phyloP scores from a whole-genome alignment of 1,140 invertebrate genomes.

The Archivesica marissinica region DNA sequence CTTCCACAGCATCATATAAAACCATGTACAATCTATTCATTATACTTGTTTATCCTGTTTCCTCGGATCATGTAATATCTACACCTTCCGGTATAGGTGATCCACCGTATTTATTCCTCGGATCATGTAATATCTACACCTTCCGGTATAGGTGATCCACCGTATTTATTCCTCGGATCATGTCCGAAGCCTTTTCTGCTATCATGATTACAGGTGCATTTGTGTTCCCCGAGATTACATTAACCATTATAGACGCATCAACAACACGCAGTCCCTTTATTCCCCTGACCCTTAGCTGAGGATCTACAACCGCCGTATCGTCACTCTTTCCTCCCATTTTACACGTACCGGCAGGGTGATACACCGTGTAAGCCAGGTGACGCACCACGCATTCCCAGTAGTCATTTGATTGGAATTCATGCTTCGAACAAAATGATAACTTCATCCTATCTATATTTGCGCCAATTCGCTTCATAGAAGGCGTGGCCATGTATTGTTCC shows the following conservation, averaged over 20 bases:
- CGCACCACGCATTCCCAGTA: slow-evolving; percentile 80
- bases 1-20: no score
- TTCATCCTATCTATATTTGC: slow-evolving; percentile 58
- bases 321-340: slow-evolving; percentile 96
- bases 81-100: no score
- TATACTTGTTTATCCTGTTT: no score
- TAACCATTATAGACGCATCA: slow-evolving; percentile 75
- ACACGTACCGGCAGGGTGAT: slow-evolving; percentile 94
- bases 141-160: slow-evolving; percentile 18
- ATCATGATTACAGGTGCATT: slow-evolving; percentile 94
- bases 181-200: slow-evolving; percentile 92
- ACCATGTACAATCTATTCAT: no score
- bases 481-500: slow-evolving; percentile 59
- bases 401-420: slow-evolving; percentile 71
- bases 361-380: slow-evolving; percentile 87
- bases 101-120: slow-evolving; percentile 14
- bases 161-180: slow-evolving; percentile 84
- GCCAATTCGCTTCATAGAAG: slow-evolving; percentile 62
- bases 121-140: no score
- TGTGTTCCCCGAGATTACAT: slow-evolving; percentile 87
- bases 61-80: no score
- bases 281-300: slow-evolving; percentile 85
- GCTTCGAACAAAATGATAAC: slow-evolving; percentile 52
- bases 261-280: slow-evolving; percentile 67
- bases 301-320: slow-evolving; percentile 93